Base-by-base conservation (phyloP, 2,113 vertebrate species). In the Suricata suricatta region DNA sequence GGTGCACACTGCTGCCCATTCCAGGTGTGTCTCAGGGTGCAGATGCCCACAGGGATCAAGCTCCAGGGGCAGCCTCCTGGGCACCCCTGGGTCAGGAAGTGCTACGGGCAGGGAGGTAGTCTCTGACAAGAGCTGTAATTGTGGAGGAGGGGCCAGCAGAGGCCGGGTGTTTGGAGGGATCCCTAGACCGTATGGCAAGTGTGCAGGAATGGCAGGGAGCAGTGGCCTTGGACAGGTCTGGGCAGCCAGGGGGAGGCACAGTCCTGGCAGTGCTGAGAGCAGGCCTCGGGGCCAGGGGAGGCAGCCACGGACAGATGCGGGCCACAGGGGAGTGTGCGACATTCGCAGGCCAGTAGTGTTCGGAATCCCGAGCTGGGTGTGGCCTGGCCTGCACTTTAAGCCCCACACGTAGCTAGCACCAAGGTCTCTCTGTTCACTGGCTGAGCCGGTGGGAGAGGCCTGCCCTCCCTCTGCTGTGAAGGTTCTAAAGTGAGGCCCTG, bases 401-500 rank as follows among this genome's bases (percentile, higher is more conserved):
- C 6, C 44, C 31, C 27, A 29, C 5, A 23, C 11, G 29, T 13
- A 74, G 31, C 71, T 38, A 8, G 52, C 41, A 23, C 72, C 3
- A 31, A 86, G 44, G 19, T 17, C 38, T 57, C 35, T 72, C 25
- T 17, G 21, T 31, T 47, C 4, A 47, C 63, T 54, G 3, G 60
- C 69, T 54, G 50, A 35, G 27, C 72, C 2, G 2, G 33, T 11
- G 7, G 16, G 72, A 72, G 35, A 74, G 33, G 29, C 21, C 23
- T 17, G 44, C 23, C 47, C 50, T 80, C 44, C 16, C 0, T 1
- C 13, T 57, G 17, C 10, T 0, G 0, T 52, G 29, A 63, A 77
- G 44, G 17, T 15, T 41, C 21, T 4, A 21, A 69, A 60, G 54
- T 23, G n/a, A 82, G 38, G 10, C 4, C 60, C 25, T 38, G 3